phyloP scores from a whole-genome alignment of 2,797 vertebrate species.

The Bradypodion pumilum region DNA sequence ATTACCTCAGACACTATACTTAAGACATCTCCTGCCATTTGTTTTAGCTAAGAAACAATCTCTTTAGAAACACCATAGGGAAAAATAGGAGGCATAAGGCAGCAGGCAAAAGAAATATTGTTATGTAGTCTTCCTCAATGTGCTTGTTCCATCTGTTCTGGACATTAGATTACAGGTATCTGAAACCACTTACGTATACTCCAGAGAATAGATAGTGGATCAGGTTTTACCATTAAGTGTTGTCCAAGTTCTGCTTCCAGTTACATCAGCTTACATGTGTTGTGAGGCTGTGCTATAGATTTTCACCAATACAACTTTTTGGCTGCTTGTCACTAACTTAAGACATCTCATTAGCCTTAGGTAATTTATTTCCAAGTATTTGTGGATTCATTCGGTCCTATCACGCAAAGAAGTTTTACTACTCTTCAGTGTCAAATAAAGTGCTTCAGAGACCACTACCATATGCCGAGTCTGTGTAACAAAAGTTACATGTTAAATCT shows the following conservation, averaged over 20 bases:
- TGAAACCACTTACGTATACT: neutral
- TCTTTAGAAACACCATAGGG: neutral
- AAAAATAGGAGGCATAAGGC: neutral
- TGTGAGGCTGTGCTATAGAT: slow-evolving; percentile 20
- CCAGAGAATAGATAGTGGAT: slow-evolving; percentile 53
- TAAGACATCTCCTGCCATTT: slow-evolving; percentile 14
- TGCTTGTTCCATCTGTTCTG: slow-evolving; percentile 47
- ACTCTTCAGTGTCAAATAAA: slow-evolving; percentile 59
- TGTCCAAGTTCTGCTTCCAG: slow-evolving; percentile 16
- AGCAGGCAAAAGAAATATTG: slow-evolving; percentile 31
- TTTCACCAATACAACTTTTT: slow-evolving; percentile 9
- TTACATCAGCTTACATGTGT: slow-evolving; percentile 26
- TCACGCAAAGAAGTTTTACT: slow-evolving; percentile 48
- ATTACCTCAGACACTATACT: neutral
- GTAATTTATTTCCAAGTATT: slow-evolving; percentile 59
- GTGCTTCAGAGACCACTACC: slow-evolving; percentile 40
- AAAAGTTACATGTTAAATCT: slow-evolving; percentile 23
- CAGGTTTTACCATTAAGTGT: slow-evolving; percentile 50
- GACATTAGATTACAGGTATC: slow-evolving; percentile 47
- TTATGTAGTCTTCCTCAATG: slow-evolving; percentile 9
- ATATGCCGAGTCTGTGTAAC: slow-evolving; percentile 30
- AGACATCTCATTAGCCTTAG: slow-evolving; percentile 62
- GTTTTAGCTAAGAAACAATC: slow-evolving; percentile 5
- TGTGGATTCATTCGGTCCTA: slow-evolving; percentile 54
- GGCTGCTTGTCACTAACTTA: slow-evolving; percentile 54